Conservation (phyloP, 1,140 invertebrate genomes). For the Anastrepha obliqua region DNA sequence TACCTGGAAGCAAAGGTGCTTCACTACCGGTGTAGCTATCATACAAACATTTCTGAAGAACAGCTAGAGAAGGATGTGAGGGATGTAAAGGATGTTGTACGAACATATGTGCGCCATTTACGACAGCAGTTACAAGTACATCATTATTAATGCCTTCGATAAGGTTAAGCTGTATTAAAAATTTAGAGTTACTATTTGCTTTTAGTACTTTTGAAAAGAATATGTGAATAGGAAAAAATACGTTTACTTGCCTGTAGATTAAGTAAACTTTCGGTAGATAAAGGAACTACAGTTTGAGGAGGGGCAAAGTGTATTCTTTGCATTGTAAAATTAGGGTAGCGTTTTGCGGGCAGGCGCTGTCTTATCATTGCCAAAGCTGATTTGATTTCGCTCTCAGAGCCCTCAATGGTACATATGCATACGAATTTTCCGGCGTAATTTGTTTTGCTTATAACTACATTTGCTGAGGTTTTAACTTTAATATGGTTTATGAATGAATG, state of each 20-base stretch:
- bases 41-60: conserved; percentile 85
- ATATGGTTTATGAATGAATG: conserved; percentile 89
- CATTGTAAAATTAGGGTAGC: conserved; percentile 86
- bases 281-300: conserved; percentile 73
- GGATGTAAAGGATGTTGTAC: conserved; percentile 96
- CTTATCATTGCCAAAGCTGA: conserved; percentile 88
- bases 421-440: conserved; percentile 83
- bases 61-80: conserved; percentile 86
- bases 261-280: conserved; percentile 68
- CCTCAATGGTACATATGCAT: conserved; percentile 87
- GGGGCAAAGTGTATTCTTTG: conserved; percentile 83
- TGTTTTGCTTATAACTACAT: conserved; percentile 86
- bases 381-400: conserved; percentile 84
- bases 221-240: conserved; percentile 35
- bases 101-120: conserved; percentile 89
- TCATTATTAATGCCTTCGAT: conserved; percentile 95
- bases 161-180: conserved; percentile 83
- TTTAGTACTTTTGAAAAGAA: not conserved
- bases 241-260: conserved; percentile 66
- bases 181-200: not conserved
- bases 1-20: conserved; percentile 80
- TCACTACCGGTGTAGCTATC: conserved; percentile 80
- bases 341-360: conserved; percentile 86
- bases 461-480: conserved; percentile 85
- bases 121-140: conserved; percentile 88